Evolutionary conservation across 2,113 vertebrate genomes (phyloP).

Genomic region (Ranitomeya imitator): DNA sequence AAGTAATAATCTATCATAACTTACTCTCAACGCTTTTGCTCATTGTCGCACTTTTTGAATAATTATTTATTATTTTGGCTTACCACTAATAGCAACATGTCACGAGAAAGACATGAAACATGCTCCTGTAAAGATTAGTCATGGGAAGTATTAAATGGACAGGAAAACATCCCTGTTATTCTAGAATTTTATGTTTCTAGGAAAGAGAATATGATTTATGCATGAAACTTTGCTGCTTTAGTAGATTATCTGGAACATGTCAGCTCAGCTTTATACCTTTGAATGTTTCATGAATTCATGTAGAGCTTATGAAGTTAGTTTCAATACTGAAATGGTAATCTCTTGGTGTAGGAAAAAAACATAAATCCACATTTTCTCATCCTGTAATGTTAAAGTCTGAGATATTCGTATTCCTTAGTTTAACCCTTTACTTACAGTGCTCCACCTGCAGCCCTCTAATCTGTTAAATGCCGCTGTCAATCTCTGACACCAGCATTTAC

Average conservation of each 20-base stretch:
- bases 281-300: not conserved
- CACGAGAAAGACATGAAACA: slow-evolving; percentile 12
- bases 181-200: slow-evolving; percentile 11
- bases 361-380: not conserved
- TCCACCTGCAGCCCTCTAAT: too few relatives aligned
- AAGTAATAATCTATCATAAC: not conserved
- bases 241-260: slow-evolving; percentile 34
- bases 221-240: not conserved
- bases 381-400: not conserved
- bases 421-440: too few relatives aligned
- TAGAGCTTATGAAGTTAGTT: not conserved
- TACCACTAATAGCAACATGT: not conserved
- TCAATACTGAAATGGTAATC: not conserved
- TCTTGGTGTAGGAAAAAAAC: not conserved
- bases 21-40: not conserved
- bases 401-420: too few relatives aligned
- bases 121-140: slow-evolving; percentile 26
- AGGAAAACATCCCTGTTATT: slow-evolving; percentile 18
- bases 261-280: not conserved
- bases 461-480: too few relatives aligned
- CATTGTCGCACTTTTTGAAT: not conserved
- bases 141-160: slow-evolving; percentile 1
- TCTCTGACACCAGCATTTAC: too few relatives aligned
- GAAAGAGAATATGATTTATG: slow-evolving; percentile 28
- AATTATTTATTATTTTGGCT: slow-evolving; percentile 14